phyloP scores from a whole-genome alignment of 2,113 vertebrate genomes.

The Xiphorhynchus elegans region DNA sequence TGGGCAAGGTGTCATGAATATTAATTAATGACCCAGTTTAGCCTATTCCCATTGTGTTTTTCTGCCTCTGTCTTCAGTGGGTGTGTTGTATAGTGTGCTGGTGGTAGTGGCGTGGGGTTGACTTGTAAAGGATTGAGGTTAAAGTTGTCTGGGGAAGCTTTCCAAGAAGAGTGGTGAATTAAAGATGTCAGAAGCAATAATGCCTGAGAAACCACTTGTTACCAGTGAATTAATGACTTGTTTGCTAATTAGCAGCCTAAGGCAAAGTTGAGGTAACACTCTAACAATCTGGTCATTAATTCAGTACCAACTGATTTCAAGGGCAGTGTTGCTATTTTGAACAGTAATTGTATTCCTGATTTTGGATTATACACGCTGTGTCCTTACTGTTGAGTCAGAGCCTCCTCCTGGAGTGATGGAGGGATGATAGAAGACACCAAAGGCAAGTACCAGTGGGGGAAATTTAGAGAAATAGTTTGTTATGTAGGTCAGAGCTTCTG shows the following conservation, averaged over 20 bases:
- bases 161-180: slow-evolving; percentile 34
- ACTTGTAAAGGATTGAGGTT: not conserved
- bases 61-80: not conserved
- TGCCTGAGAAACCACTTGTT: slow-evolving; percentile 65
- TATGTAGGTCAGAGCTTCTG: not conserved
- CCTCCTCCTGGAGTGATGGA: not conserved
- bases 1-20: not conserved
- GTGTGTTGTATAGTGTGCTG: not conserved
- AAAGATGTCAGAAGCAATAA: slow-evolving; percentile 53
- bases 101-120: not conserved
- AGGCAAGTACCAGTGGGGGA: not conserved
- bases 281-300: slow-evolving; percentile 64
- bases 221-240: slow-evolving; percentile 68
- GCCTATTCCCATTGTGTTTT: not conserved
- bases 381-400: not conserved
- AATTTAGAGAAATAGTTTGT: not conserved
- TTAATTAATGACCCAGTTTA: not conserved
- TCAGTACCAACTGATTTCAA: slow-evolving; percentile 62
- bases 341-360: slow-evolving; percentile 45
- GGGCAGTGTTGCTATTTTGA: slow-evolving; percentile 61
- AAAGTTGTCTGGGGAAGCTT: slow-evolving; percentile 28
- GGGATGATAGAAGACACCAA: not conserved
- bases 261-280: slow-evolving; percentile 51
- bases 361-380: not conserved
- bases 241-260: slow-evolving; percentile 69